Conservation (phyloP, 2,888 invertebrate genomes). For the Tillus elongatus region DNA sequence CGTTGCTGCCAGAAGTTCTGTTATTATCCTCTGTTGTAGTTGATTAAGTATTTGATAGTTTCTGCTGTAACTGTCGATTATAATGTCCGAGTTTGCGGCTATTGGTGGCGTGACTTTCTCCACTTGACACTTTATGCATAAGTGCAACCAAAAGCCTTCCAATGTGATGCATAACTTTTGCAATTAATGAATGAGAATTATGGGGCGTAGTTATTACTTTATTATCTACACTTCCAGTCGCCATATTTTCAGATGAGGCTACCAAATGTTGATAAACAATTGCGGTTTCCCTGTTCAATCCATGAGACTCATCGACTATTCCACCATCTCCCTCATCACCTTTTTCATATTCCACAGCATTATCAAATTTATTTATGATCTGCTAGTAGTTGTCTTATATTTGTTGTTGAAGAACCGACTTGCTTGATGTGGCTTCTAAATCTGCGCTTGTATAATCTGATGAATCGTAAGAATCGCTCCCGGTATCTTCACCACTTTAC, state of each 20-base stretch:
- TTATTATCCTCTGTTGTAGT: conserved; percentile 63
- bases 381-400: conserved; percentile 83
- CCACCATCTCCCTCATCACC: conserved; percentile 47
- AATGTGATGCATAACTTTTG: conserved; percentile 88
- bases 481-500: conserved; percentile 85
- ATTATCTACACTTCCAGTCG: conserved; percentile 44
- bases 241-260: conserved; percentile 72
- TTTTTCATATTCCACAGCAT: conserved; percentile 48
- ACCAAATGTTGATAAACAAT: conserved; percentile 82
- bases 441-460: conserved; percentile 88
- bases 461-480: conserved; percentile 89
- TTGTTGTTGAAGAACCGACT: conserved; percentile 69
- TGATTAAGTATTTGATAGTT: conserved; percentile 51
- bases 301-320: conserved; percentile 43
- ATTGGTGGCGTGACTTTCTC: conserved; percentile 50
- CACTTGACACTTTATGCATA: conserved; percentile 86
- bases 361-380: conserved; percentile 78
- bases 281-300: conserved; percentile 64
- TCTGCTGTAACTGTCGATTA: conserved; percentile 49
- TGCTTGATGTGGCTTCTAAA: conserved; percentile 60
- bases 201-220: conserved; percentile 44
- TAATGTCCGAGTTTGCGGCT: conserved; percentile 55
- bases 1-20: conserved; percentile 55
- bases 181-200: conserved; percentile 74
- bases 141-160: conserved; percentile 77